Conservation (phyloP, 2,113 vertebrate species). For the Heterotilapia buettikoferi region DNA sequence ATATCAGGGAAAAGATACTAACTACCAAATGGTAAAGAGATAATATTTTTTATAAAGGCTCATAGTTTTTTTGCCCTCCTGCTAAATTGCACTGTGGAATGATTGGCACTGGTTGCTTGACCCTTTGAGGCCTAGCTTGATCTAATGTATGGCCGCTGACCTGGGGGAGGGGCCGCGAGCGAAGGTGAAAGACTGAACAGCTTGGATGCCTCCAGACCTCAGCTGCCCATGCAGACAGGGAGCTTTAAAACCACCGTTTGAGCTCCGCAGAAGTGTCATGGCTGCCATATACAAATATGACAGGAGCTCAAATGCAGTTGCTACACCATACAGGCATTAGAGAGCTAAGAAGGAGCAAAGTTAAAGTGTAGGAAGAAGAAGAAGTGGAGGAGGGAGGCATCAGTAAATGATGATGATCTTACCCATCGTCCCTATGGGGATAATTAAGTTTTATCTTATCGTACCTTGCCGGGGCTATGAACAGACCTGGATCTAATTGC, state of each 20-base stretch:
- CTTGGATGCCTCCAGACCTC: conserved; percentile 71
- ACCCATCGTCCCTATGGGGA: conserved; percentile 25
- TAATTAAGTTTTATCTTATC: conserved; percentile 52
- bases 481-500: conserved; percentile 49
- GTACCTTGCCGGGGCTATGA: conserved; percentile 44
- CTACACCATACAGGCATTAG: not conserved
- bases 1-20: not conserved
- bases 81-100: conserved; percentile 25
- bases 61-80: not conserved
- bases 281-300: conserved; percentile 8
- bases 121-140: conserved; percentile 46
- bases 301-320: not conserved
- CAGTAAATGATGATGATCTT: conserved; percentile 29
- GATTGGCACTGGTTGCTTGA: conserved; percentile 52
- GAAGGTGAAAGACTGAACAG: conserved; percentile 62
- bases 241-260: conserved; percentile 52
- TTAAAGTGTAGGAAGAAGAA: not conserved
- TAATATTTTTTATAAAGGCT: not conserved
- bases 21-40: not conserved
- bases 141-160: conserved; percentile 59
- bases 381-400: not conserved
- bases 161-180: conserved; percentile 45
- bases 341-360: not conserved
- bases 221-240: conserved; percentile 43
- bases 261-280: conserved; percentile 6